Evolutionary conservation across 1,140 invertebrate genomes (phyloP).

Genomic region (Trissolcus basalis): DNA sequence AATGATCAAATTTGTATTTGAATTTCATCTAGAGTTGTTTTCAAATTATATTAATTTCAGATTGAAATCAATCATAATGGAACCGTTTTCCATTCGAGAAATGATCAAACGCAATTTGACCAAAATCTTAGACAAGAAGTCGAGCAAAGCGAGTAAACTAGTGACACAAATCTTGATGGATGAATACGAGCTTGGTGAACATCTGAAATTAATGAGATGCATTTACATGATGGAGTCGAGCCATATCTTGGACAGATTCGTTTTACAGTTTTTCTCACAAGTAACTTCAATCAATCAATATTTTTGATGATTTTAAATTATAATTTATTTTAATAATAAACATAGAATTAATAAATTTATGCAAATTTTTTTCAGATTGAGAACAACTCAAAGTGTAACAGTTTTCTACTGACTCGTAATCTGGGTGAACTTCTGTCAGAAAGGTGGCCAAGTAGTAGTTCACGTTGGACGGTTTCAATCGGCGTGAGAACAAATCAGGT

Average conservation of each 20-base stretch:
- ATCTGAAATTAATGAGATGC: constrained; percentile 75
- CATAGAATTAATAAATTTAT: neutral
- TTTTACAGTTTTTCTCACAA: constrained; percentile 74
- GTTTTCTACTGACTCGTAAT: constrained; percentile 73
- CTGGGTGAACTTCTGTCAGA: constrained; percentile 77
- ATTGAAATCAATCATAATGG: constrained; percentile 61
- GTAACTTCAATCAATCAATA: constrained; percentile 48
- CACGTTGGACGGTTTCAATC: constrained; percentile 70
- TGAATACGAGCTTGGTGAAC: constrained; percentile 75
- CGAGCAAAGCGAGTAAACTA: constrained; percentile 74
- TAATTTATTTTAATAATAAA: neutral
- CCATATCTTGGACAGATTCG: constrained; percentile 80
- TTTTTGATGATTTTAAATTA: too few relatives aligned
- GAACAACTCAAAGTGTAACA: constrained; percentile 71
- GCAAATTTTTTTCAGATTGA: constrained; percentile 70
- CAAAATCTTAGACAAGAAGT: constrained; percentile 72
- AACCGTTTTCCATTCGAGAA: constrained; percentile 67
- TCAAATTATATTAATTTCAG: constrained; percentile 24
- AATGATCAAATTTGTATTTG: too few relatives aligned
- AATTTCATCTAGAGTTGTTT: too few relatives aligned
- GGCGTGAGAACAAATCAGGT: constrained; percentile 64
- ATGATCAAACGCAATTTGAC: constrained; percentile 72
- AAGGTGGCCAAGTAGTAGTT: constrained; percentile 74
- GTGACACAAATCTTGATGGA: constrained; percentile 76
- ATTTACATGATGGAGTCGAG: constrained; percentile 81